A percentile compares a stretch with the other conserved stretches of the same genome.
Evolutionary conservation across 2,888 invertebrate genomes (phyloP).

Genomic region (Elegia similella): DNA sequence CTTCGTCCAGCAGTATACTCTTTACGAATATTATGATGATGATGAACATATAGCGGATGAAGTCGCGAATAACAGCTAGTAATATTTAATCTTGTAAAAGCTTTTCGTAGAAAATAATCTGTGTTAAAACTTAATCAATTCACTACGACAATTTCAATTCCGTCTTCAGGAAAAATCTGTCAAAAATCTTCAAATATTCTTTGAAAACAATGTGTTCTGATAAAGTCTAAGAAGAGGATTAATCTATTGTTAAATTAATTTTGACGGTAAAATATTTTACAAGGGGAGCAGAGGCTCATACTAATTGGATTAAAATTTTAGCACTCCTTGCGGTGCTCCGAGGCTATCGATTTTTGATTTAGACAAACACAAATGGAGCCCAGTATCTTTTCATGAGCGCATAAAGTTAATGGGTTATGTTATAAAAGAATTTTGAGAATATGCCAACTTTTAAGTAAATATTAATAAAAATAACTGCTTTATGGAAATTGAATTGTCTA

Average conservation of each 20-base stretch:
- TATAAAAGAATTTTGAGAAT: background rate
- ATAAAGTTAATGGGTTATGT: background rate
- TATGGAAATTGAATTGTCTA: too few species aligned
- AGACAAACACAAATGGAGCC: constrained; percentile 27
- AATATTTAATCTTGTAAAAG: too few species aligned
- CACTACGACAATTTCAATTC: background rate
- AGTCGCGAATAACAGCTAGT: too few species aligned
- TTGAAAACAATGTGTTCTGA: constrained; percentile 28
- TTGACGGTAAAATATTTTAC: constrained; percentile 61
- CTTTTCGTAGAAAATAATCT: constrained; percentile 8
- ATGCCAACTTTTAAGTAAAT: too few species aligned
- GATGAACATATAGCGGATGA: too few species aligned
- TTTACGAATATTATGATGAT: too few species aligned
- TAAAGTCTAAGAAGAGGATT: constrained; percentile 38
- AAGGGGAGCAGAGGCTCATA: constrained; percentile 47
- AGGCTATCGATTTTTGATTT: constrained; percentile 57
- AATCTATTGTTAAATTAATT: constrained; percentile 64
- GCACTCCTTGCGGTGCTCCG: constrained; percentile 47
- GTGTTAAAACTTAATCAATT: background rate
- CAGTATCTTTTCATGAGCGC: background rate
- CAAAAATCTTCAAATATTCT: constrained; percentile 22
- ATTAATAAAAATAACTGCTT: too few species aligned
- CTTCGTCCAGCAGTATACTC: too few species aligned
- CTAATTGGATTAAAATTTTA: constrained; percentile 74
- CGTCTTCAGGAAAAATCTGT: background rate